Evolutionary conservation across 2,113 vertebrate species (phyloP).

Genomic region (Suncus etruscus): DNA sequence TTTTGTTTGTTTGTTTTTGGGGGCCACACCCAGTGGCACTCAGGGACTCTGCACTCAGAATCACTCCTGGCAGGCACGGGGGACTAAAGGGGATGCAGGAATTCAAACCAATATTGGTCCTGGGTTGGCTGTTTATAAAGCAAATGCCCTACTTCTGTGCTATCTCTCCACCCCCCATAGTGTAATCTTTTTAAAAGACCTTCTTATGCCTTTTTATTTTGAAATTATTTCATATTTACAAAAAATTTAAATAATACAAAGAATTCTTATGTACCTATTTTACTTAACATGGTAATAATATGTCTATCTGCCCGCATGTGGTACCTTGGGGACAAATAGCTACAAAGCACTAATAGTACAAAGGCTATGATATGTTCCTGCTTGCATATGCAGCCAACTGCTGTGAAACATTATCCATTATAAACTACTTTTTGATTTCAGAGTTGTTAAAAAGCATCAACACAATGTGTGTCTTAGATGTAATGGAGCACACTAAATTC

Average conservation of each 20-base stretch:
- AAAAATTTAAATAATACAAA: background rate
- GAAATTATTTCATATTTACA: conserved; percentile 5
- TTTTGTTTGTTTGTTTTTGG: too few relatives aligned
- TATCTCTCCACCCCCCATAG: background rate
- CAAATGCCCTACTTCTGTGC: too few relatives aligned
- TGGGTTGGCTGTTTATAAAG: too few relatives aligned
- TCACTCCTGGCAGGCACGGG: too few relatives aligned
- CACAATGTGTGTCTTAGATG: background rate
- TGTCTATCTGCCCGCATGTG: rapidly evolving
- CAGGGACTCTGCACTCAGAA: too few relatives aligned
- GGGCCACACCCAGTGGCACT: too few relatives aligned
- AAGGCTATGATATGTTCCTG: background rate
- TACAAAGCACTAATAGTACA: background rate
- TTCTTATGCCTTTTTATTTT: background rate
- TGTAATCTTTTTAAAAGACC: background rate
- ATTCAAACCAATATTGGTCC: too few relatives aligned
- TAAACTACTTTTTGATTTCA: background rate
- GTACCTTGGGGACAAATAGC: too few relatives aligned
- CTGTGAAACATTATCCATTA: background rate
- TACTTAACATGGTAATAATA: background rate
- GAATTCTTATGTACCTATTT: background rate
- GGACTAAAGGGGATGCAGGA: too few relatives aligned
- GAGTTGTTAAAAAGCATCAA: background rate
- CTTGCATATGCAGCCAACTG: background rate
- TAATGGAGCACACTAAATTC: background rate